Percentiles rank a stretch among this genome's conserved stretches.
Evolutionary conservation across 2,888 invertebrate genomes (phyloP).

Genomic region (Petrophora chlorosata): DNA sequence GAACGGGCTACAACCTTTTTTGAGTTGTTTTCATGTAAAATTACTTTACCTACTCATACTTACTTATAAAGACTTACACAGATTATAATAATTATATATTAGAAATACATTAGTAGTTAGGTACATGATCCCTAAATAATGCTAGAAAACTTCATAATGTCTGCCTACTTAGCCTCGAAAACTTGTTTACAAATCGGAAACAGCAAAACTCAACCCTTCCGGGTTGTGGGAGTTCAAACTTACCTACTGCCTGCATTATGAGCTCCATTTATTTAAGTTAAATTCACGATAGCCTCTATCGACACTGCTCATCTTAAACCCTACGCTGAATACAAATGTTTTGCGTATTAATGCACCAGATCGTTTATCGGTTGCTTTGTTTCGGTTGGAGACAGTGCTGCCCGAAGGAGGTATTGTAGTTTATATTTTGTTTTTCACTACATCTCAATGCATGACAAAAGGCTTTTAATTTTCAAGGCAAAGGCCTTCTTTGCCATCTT

Average conservation of each 20-base stretch:
- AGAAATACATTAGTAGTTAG: no score
- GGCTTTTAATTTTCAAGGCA: no score
- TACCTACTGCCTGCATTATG: constrained; percentile 49
- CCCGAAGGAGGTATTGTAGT: background rate
- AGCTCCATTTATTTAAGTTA: constrained; percentile 68
- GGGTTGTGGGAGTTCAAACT: constrained; percentile 51
- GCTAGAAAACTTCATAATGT: no score
- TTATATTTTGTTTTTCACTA: no score
- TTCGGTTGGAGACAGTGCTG: constrained; percentile 37
- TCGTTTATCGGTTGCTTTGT: constrained; percentile 61
- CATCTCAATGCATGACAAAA: no score
- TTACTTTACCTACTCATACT: no score
- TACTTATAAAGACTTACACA: no score
- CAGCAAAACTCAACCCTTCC: constrained; percentile 49
- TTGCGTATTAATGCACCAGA: constrained; percentile 66
- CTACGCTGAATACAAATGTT: constrained; percentile 61
- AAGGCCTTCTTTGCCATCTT: no score
- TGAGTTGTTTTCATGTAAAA: no score
- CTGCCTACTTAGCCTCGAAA: background rate
- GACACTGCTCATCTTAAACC: constrained; percentile 62
- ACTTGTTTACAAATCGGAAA: constrained; percentile 1
- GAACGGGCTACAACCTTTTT: no score
- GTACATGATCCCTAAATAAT: background rate
- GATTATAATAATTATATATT: no score
- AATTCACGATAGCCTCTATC: constrained; percentile 62